Base-by-base conservation (phyloP, 2,113 vertebrate species). In the Notothenia coriiceps region DNA sequence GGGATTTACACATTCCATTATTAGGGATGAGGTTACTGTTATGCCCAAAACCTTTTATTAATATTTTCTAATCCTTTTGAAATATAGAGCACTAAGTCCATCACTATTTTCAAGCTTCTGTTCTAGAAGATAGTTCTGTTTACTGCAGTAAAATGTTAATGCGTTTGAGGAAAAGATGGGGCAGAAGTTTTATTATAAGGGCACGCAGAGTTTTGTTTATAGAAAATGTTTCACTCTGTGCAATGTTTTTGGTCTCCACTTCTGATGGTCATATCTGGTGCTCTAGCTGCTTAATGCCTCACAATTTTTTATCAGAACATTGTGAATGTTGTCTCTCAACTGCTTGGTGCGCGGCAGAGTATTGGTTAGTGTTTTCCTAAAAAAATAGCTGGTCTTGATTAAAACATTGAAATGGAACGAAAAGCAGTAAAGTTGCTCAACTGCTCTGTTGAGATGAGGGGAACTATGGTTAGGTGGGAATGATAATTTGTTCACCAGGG, bases 11-110 rank as follows among this genome's bases (percentile, higher is more conserved):
- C 3, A 35, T 74, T 79, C 79, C 54, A 25, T 62, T 13, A 72
- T 72, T 56, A 54, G 14, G 10, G 54, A 55, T 4, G 4, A 56
- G 68, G 25, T 51, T 33, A 61, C 49, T 25, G 9, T 76, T 79
- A 46, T 55, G 22, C 50, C 49, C 47, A 18, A 73, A 82, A 82
- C 64, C 15, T 74, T 73, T 64, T 18, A 69, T 72, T 73, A 78
- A 78, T 84, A 77, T 66, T 54, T 15, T 25, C 20, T 77, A 83
- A 80, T 87, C 72, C 77, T 33, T 80, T 70, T 25, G 4, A 64
- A 51, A 47, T 51, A 62, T 51, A 54, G 10, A 74, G 25, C 5
- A 13, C 54, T 66, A 54, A 74, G 46, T 59, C 60, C 33, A 14
- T 71, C 60, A 71, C 8, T 44, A 43, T 69, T 70, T 78, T 83